phyloP scores from a whole-genome alignment of 2,113 vertebrate genomes.

The Phycodurus eques region DNA sequence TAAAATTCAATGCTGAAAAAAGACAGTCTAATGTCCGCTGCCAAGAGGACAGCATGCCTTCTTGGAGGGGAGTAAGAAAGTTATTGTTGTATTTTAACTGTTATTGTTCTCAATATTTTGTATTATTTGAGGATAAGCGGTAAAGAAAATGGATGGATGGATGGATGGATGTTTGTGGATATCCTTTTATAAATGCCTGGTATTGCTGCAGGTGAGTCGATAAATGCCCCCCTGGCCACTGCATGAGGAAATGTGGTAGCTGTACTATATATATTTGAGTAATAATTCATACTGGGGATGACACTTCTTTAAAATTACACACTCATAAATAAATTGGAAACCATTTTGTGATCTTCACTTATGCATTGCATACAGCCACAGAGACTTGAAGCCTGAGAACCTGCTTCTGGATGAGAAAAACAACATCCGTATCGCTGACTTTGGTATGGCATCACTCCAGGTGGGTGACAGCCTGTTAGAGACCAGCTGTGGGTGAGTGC shows the following conservation, averaged over 20 bases:
- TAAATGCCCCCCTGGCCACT: not conserved
- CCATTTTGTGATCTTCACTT: conserved; percentile 7
- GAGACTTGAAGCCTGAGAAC: conserved; percentile 92
- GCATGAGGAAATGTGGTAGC: not conserved
- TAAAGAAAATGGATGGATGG: too few relatives aligned
- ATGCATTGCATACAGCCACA: conserved; percentile 75
- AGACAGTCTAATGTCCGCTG: too few relatives aligned
- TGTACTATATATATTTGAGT: not conserved
- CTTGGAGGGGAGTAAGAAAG: too few relatives aligned
- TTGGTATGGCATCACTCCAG: conserved; percentile 92
- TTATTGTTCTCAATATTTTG: too few relatives aligned
- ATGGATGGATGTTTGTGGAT: too few relatives aligned
- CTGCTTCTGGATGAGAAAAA: conserved; percentile 90
- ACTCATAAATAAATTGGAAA: not conserved
- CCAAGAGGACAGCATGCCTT: too few relatives aligned
- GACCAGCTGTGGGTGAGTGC: conserved; percentile 90
- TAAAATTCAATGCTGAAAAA: too few relatives aligned
- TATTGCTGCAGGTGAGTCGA: too few relatives aligned
- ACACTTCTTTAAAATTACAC: conserved; percentile 4
- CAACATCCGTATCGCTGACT: conserved; percentile 92
- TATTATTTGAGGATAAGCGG: too few relatives aligned
- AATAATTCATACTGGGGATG: not conserved
- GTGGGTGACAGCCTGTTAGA: conserved; percentile 92
- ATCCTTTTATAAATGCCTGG: too few relatives aligned
- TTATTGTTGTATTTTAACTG: too few relatives aligned